Conservation (phyloP, 2,888 invertebrate species). For the Polydrusus pterygomalis region DNA sequence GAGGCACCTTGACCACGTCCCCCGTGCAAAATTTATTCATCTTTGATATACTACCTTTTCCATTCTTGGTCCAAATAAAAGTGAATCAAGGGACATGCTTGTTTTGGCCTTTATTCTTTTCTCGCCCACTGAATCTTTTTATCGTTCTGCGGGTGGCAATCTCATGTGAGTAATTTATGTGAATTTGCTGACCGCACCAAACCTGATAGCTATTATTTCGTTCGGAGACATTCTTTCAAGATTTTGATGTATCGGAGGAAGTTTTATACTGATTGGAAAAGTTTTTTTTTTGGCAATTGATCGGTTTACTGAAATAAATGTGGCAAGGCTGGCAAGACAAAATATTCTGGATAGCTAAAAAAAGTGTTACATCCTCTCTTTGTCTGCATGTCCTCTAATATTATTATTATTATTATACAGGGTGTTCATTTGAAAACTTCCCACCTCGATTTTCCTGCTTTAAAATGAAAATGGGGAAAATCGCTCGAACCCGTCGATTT, state of each 20-base stretch:
- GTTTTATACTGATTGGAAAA: constrained; percentile 16
- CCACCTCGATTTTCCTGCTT: too few species aligned
- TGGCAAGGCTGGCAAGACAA: too few species aligned
- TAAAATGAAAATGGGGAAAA: too few species aligned
- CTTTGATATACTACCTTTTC: constrained; percentile 38
- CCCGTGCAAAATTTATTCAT: constrained; percentile 35
- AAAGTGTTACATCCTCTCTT: too few species aligned
- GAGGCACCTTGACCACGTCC: background rate
- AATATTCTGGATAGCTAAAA: too few species aligned
- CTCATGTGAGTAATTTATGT: constrained; percentile 43
- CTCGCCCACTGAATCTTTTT: constrained; percentile 24
- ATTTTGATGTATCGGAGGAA: constrained; percentile 7
- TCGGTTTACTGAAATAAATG: background rate
- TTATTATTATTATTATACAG: too few species aligned
- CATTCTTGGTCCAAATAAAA: constrained; percentile 17
- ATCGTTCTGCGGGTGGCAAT: constrained; percentile 42
- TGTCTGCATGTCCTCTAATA: too few species aligned
- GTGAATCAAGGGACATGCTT: constrained; percentile 30
- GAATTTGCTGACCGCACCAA: constrained; percentile 31
- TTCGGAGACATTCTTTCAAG: constrained; percentile 16
- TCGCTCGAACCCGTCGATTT: too few species aligned
- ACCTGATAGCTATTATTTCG: constrained; percentile 37
- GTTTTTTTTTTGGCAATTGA: background rate
- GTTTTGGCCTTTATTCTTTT: constrained; percentile 26
- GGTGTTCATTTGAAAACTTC: too few species aligned